Evolutionary conservation across 1,140 invertebrate genomes (phyloP).

Genomic region (Mercenaria mercenaria): DNA sequence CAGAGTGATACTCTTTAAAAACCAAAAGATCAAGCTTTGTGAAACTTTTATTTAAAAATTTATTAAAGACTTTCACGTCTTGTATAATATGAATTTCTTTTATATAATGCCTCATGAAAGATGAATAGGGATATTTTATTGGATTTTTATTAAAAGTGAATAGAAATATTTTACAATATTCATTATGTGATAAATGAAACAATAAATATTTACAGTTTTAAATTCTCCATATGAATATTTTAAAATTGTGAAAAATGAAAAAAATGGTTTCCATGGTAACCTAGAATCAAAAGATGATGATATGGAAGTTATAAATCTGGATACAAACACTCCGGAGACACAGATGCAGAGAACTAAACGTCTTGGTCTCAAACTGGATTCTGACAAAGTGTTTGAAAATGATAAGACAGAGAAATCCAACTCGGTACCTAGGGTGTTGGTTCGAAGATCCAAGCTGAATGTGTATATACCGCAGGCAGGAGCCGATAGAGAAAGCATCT

Average conservation of each 20-base stretch:
- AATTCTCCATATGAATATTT: too few species aligned
- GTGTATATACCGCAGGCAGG: constrained; percentile 61
- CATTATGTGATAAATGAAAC: too few species aligned
- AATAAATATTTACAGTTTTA: too few species aligned
- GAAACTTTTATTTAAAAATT: not conserved
- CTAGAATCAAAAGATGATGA: constrained; percentile 45
- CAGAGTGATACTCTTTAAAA: not conserved
- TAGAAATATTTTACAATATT: too few species aligned
- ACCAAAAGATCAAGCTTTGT: not conserved
- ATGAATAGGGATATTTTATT: too few species aligned
- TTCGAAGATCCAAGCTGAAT: constrained; percentile 41
- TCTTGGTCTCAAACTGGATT: constrained; percentile 54
- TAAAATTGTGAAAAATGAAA: not conserved
- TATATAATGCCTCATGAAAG: too few species aligned
- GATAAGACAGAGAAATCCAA: constrained; percentile 32
- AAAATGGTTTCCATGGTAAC: constrained; percentile 8
- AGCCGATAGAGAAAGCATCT: constrained; percentile 44
- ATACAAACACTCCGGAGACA: constrained; percentile 53
- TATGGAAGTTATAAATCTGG: constrained; percentile 38
- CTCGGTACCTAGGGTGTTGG: not conserved
- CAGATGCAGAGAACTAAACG: constrained; percentile 58
- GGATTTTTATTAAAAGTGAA: too few species aligned
- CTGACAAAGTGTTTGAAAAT: constrained; percentile 58
- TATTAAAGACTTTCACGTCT: not conserved
- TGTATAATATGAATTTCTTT: not conserved